phyloP scores from a whole-genome alignment of 1,140 invertebrate genomes.

The Phymorhynchus buccinoides region DNA sequence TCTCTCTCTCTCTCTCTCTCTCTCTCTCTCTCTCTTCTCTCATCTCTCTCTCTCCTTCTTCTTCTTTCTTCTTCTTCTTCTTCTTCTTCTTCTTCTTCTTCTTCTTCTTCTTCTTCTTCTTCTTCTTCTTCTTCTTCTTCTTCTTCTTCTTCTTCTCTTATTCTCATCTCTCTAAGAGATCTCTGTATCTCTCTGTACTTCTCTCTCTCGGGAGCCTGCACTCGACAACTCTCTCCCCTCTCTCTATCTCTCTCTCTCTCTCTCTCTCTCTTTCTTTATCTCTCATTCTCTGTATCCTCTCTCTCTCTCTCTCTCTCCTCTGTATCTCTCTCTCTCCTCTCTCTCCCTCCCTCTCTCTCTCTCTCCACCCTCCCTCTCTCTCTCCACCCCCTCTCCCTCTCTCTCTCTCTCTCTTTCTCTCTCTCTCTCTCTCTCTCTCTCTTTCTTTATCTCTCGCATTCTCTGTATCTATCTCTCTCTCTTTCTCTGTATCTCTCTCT shows the following conservation, averaged over 20 bases:
- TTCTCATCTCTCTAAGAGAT: not conserved
- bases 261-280: not conserved
- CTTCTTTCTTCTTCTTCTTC: conserved; percentile 17
- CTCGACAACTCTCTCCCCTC: not conserved
- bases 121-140: not conserved
- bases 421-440: not conserved
- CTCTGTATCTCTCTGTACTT: not conserved
- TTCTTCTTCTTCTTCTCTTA: not conserved
- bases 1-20: not conserved
- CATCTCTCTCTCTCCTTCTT: not conserved
- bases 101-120: conserved; percentile 5
- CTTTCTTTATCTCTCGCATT: too few relatives aligned
- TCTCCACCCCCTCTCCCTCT: not conserved
- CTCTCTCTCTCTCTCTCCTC: not conserved
- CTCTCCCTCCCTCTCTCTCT: conserved; percentile 9
- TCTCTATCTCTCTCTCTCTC: not conserved
- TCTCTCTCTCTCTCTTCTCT: not conserved
- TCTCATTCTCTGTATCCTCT: not conserved
- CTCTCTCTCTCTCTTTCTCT: not conserved
- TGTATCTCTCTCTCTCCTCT: too few relatives aligned
- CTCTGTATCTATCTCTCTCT: not conserved
- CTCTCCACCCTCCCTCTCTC: not conserved
- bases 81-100: not conserved
- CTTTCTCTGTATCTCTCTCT: not conserved
- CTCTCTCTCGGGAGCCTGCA: not conserved